Evolutionary conservation across 2,113 vertebrate genomes (phyloP), one percentile per base, ranked within the genome.

Genomic region (Gallinago paraguaiae): DNA sequence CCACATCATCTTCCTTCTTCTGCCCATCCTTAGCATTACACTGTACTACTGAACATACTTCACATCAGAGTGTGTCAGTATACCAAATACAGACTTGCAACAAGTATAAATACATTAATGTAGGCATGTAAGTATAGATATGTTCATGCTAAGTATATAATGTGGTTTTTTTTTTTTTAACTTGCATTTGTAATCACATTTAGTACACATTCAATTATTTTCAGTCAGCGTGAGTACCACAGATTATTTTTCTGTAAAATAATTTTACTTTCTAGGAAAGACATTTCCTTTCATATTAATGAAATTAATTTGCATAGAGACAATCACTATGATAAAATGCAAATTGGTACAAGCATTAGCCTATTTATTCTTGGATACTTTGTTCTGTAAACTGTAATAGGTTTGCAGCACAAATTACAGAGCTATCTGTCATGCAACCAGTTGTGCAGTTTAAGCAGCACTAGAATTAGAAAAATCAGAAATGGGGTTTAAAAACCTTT

Each of bases 401-500:
- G 30, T 86, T 76, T 83, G 64, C 92, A 93, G 65, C 15, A 93
- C n/a, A 80, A 64, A 92, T 53, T 76, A 88, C 46, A 84, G 67
- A 88, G 24, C 33, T 76, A 61, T 16, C 85, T 79, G 69, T 30
- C 74, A 79, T 51, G 33, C 33, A 75, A 84, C 12, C 45, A 59
- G 35, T 69, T 88, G 67, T 6, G 10, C 28, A 82, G 48, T 57
- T 91, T 56, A 94, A 88, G 41, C n/a, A 68, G 33, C 31, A 41
- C 28, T 17, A 90, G 17, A 92, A 78, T 13, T 53, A 13, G 33
- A 79, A 94, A 65, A 72, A 86, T 37, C 2, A 83, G 19, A 90
- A 90, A 78, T 15, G 6, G 14, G 6, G 6, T 63, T 83, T 78
- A 59, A 81, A 94, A 90, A 67, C 6, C 14, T 37, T 41, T 46